Percentiles rank a stretch among this genome's conserved stretches.
These are phyloP conservation scores for Palaemon carinicauda DNA, from an alignment of 1,140 invertebrate genomes.

Conservation along the genomic window DNA sequence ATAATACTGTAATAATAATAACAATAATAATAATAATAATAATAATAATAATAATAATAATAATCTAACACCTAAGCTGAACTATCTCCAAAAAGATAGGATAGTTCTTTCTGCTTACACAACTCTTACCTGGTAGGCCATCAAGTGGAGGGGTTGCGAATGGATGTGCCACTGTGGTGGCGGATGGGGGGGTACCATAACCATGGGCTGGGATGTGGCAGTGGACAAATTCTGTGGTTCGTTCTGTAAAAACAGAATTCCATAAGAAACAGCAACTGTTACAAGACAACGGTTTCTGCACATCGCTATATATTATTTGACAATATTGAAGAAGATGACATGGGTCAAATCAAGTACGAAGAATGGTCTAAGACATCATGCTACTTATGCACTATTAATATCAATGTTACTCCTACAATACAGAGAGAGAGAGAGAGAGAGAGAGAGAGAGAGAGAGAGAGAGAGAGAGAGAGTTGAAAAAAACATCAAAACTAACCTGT, in stretches of 20 bases:
- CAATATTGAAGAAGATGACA: too few relatives aligned
- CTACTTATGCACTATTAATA: too few relatives aligned
- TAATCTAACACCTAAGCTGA: too few relatives aligned
- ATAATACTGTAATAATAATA: too few relatives aligned
- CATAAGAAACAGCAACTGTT: background rate
- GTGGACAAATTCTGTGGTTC: slow-evolving; percentile 57
- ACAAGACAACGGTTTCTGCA: too few relatives aligned
- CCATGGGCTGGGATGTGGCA: slow-evolving; percentile 48
- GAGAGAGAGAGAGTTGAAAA: background rate
- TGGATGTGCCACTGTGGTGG: slow-evolving; percentile 55
- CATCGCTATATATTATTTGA: too few relatives aligned
- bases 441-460: background rate
- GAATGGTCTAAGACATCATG: too few relatives aligned
- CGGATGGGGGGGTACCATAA: slow-evolving; percentile 53
- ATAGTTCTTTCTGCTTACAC: too few relatives aligned
- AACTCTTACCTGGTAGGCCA: slow-evolving; percentile 47
- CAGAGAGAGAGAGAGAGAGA: background rate
- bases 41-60: too few relatives aligned
- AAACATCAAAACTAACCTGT: slow-evolving; percentile 18
- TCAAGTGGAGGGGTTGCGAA: slow-evolving; percentile 49
- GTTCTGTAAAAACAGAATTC: slow-evolving; percentile 23
- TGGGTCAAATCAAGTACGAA: too few relatives aligned
- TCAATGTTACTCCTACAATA: background rate
- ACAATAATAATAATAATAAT: too few relatives aligned
- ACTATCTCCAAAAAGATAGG: too few relatives aligned